Percentiles rank a stretch among this genome's conserved stretches.
These are phyloP conservation scores for Busseola fusca DNA, from an alignment of 2,888 invertebrate genomes.

Conservation along the genomic window DNA sequence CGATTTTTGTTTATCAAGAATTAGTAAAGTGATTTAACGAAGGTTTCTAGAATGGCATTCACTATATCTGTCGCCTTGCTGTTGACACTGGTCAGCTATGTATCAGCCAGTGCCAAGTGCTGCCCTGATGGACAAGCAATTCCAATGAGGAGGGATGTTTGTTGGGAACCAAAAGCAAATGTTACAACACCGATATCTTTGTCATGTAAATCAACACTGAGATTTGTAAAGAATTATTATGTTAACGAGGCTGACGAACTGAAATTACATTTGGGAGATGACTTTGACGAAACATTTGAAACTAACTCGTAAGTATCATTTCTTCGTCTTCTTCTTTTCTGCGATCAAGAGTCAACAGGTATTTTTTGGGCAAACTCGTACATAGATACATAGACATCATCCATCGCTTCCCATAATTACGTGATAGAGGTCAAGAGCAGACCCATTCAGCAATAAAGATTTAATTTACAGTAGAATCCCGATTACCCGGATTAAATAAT, in stretches of 20 bases:
- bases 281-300: conserved; percentile 46
- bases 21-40: not conserved
- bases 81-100: conserved; percentile 12
- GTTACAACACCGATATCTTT: conserved; percentile 51
- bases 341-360: not conserved
- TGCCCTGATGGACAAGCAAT: conserved; percentile 61
- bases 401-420: no score
- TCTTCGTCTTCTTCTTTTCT: not conserved
- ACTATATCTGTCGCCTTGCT: conserved; percentile 2
- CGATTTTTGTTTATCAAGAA: conserved; percentile 8
- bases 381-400: no score
- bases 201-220: conserved; percentile 48
- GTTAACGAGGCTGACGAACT: conserved; percentile 46
- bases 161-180: conserved; percentile 68
- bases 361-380: not conserved
- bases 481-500: no score
- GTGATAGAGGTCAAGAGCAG: no score
- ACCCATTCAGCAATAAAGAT: no score
- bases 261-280: conserved; percentile 38
- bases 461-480: no score
- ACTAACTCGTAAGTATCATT: conserved; percentile 61
- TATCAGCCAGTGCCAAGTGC: conserved; percentile 52
- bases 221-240: conserved; percentile 41
- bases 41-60: conserved; percentile 35
- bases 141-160: conserved; percentile 52